Conservation (phyloP, 2,797 vertebrate genomes). For the Erithacus rubecula region DNA sequence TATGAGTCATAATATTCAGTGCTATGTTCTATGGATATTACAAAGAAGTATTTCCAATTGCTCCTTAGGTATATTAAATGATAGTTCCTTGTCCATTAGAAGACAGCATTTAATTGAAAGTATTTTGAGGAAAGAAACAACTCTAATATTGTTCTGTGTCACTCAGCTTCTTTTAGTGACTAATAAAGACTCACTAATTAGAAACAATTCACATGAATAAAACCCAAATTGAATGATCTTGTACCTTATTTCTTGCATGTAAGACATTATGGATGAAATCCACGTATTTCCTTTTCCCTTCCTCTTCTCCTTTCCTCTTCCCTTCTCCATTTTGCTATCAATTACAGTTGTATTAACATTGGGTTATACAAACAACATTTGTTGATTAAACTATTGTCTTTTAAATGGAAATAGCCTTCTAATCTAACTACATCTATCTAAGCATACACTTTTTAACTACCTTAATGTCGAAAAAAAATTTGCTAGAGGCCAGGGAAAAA, state of each 20-base stretch:
- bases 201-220: not conserved
- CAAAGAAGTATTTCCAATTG: not conserved
- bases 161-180: not conserved
- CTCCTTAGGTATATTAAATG: not conserved
- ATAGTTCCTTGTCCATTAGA: not conserved
- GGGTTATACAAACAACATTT: not conserved
- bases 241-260: not conserved
- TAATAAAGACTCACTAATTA: not conserved
- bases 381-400: not conserved
- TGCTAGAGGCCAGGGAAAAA: not conserved
- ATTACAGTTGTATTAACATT: not conserved
- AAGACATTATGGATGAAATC: not conserved
- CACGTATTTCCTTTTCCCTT: not conserved
- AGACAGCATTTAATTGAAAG: not conserved
- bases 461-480: not conserved
- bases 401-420: not conserved
- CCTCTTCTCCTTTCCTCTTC: not conserved
- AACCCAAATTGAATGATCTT: not conserved
- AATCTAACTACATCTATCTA: not conserved
- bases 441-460: not conserved
- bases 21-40: not conserved
- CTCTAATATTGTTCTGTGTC: not conserved
- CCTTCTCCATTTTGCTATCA: not conserved
- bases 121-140: not conserved
- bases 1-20: not conserved